Evolutionary conservation across 2,113 vertebrate genomes (phyloP), one percentile per base, ranked within the genome.

Genomic region (Falco punctatus): DNA sequence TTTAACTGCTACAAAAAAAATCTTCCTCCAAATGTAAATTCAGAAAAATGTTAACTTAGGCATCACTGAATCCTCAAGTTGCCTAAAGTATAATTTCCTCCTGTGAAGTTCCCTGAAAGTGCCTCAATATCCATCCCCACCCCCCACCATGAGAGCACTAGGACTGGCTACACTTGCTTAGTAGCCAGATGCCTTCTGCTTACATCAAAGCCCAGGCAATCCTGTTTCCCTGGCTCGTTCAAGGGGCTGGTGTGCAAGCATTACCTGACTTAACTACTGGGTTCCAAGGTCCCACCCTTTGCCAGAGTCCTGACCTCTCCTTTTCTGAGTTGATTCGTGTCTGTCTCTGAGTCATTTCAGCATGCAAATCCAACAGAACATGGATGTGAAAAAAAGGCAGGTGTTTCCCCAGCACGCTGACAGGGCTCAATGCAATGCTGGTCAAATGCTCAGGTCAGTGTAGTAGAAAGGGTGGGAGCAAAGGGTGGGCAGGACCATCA

Each of bases 111-210:
- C 48, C 54, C 67, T 73, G 27, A 65, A 91, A 77, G 22, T 52
- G 13, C 10, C 69, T 38, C 23, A 86, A 38, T 40, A 62, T 5
- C 3, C 78, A 9, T 21, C 6, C 38, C 38, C 38, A 38, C 10
- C 38, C 38, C 38, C 38, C 38, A 38, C 38, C 22, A n/a, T 64
- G 57, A 84, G 42, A 71, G 13, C 7, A 46, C 64, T 46, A 35
- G 38, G 33, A 62, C 19, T 67, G 46, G 19, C 15, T 85, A n/a
- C 13, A 16, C 32, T 71, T 90, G 65, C 40, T 90, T 15, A 48
- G 22, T 30, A 79, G 51, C 30, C 44, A 55, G 46, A 59, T 0
- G 1, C 22, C 38, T 51, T n/a, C 46, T 0, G 1, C 6, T 35
- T 30, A 54, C 19, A 62, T 64, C 24, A 75, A 74, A 77, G 26